A percentile compares a stretch with the other conserved stretches of the same genome.
phyloP scores from a whole-genome alignment of 2,888 invertebrate genomes.

The Sthenelais limicola region DNA sequence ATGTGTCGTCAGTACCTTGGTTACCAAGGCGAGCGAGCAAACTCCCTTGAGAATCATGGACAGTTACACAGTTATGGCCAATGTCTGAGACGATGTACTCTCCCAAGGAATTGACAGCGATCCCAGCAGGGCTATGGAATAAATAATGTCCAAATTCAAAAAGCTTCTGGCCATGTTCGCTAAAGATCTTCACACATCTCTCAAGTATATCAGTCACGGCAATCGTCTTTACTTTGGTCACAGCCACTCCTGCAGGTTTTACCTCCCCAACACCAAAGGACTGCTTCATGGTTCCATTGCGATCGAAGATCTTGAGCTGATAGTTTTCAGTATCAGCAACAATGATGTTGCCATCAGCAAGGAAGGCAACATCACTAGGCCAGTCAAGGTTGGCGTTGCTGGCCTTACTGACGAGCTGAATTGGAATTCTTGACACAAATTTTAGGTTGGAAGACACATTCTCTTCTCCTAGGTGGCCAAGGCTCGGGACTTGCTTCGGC shows the following conservation, averaged over 20 bases:
- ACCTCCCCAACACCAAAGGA: conserved; percentile 32
- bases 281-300: conserved; percentile 7
- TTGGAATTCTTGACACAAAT: conserved; percentile 32
- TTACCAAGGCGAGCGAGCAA: conserved; percentile 19
- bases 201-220: conserved; percentile 38
- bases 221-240: conserved; percentile 32
- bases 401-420: conserved; percentile 24
- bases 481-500: conserved; percentile 12
- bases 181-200: conserved; percentile 39
- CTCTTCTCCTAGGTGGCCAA: conserved; percentile 34
- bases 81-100: conserved; percentile 39
- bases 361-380: conserved; percentile 34
- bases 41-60: conserved; percentile 33
- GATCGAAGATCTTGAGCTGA: conserved; percentile 30
- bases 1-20: conserved; percentile 11
- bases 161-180: conserved; percentile 38
- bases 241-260: conserved; percentile 39
- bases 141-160: conserved; percentile 32
- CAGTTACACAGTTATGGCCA: conserved; percentile 32
- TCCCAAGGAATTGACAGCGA: conserved; percentile 21
- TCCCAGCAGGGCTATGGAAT: conserved; percentile 38
- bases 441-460: conserved; percentile 37
- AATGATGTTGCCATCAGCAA: conserved; percentile 28
- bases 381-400: conserved; percentile 33
- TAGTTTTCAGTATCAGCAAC: conserved; percentile 39